A percentile compares a stretch with the other conserved stretches of the same genome.
phyloP scores from a whole-genome alignment of 2,797 vertebrate genomes.

The Glyptemys insculpta region DNA sequence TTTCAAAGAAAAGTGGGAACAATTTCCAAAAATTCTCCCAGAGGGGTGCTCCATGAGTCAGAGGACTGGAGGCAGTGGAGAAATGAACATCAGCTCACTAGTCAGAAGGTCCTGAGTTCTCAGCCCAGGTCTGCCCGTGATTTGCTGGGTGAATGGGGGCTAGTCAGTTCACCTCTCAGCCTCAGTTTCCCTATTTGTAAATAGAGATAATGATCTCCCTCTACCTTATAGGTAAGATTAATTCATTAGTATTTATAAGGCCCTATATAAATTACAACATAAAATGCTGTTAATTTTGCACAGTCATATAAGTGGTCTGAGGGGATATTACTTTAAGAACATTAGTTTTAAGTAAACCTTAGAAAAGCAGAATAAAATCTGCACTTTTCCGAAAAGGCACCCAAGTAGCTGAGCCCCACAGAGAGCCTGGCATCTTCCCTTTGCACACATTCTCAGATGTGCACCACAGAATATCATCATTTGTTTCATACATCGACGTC shows the following conservation, averaged over 20 bases:
- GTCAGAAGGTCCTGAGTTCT: not conserved
- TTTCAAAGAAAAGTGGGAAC: not conserved
- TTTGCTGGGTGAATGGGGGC: not conserved
- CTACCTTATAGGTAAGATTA: not conserved
- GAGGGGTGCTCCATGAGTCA: not conserved
- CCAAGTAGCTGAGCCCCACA: not conserved
- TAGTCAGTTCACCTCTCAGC: not conserved
- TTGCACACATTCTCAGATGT: not conserved
- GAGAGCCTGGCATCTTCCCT: not conserved
- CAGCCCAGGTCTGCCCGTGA: not conserved
- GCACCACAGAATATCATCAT: not conserved
- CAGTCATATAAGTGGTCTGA: not conserved
- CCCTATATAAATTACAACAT: not conserved
- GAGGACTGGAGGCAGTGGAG: not conserved
- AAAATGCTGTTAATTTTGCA: not conserved
- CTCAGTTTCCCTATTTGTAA: not conserved
- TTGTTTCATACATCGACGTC: not conserved
- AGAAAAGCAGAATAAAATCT: not conserved
- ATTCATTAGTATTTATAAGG: not conserved
- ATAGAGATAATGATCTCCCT: not conserved
- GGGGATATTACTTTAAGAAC: not conserved
- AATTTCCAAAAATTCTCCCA: not conserved
- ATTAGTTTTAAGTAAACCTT: not conserved
- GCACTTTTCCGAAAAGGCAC: not conserved
- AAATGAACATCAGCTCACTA: not conserved